Percentiles rank a stretch among this genome's conserved stretches.
phyloP scores from a whole-genome alignment of 2,113 vertebrate species.

The western clawed frog (Xenopus tropicalis) region UCB_Xtro_10.0 CM004450.2:46770001-46770500 shows the following conservation, averaged over 20 bases:
- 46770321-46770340: not conserved
- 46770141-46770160: not conserved
- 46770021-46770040: not conserved
- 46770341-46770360: too few relatives aligned
- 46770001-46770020: not conserved
- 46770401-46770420: too few relatives aligned
- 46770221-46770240: not conserved
- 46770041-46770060: constrained; percentile 1
- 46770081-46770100: constrained; percentile 11
- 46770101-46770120: not conserved
- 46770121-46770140: not conserved
- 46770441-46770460: too few relatives aligned
- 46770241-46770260: not conserved
- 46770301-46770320: not conserved
- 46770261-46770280: not conserved
- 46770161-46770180: constrained; percentile 8
- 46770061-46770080: not conserved
- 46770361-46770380: too few relatives aligned
- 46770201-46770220: constrained; percentile 14
- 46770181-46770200: not conserved
- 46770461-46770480: too few relatives aligned
- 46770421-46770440: too few relatives aligned
- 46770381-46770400: too few relatives aligned
- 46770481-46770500: too few relatives aligned
- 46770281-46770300: not conserved